phyloP scores from a whole-genome alignment of 1,140 invertebrate species.

The Patella vulgata region DNA sequence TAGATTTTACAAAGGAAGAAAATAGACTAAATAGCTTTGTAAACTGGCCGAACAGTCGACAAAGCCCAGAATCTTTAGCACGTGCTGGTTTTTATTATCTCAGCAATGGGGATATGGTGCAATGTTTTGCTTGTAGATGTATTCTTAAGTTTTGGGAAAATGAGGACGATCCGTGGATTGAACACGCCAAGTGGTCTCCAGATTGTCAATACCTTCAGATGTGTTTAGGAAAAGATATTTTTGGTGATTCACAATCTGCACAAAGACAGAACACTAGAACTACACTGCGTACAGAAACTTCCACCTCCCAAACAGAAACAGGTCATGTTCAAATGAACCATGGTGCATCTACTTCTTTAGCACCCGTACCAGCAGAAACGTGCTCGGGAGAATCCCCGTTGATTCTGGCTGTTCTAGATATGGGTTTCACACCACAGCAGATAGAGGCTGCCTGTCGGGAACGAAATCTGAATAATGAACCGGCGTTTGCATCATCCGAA shows the following conservation, averaged over 20 bases:
- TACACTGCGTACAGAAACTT: too few relatives aligned
- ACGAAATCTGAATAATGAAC: too few relatives aligned
- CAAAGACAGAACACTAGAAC: too few relatives aligned
- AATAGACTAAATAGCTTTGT: slow-evolving; percentile 28
- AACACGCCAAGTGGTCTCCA: slow-evolving; percentile 47
- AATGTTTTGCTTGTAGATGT: slow-evolving; percentile 52
- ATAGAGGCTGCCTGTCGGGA: background rate
- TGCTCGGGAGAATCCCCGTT: background rate
- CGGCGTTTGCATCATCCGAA: too few relatives aligned
- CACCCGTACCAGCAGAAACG: background rate
- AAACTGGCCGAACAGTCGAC: slow-evolving; percentile 27
- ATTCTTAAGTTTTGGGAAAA: slow-evolving; percentile 52
- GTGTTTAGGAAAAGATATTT: slow-evolving; percentile 22
- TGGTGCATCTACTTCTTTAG: background rate
- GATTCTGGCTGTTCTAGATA: slow-evolving; percentile 1
- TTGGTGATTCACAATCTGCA: too few relatives aligned
- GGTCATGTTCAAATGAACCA: too few relatives aligned
- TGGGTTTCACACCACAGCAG: slow-evolving; percentile 1
- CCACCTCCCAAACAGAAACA: too few relatives aligned
- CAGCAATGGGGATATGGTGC: slow-evolving; percentile 60
- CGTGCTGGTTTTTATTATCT: slow-evolving; percentile 38
- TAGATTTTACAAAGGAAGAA: slow-evolving; percentile 28
- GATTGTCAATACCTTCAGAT: slow-evolving; percentile 29
- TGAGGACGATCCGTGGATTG: slow-evolving; percentile 43
- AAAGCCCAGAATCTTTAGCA: slow-evolving; percentile 30